Evolutionary conservation across 2,888 invertebrate species (phyloP), one percentile per base, ranked within the genome.

Genomic region (Clostera curtula): DNA sequence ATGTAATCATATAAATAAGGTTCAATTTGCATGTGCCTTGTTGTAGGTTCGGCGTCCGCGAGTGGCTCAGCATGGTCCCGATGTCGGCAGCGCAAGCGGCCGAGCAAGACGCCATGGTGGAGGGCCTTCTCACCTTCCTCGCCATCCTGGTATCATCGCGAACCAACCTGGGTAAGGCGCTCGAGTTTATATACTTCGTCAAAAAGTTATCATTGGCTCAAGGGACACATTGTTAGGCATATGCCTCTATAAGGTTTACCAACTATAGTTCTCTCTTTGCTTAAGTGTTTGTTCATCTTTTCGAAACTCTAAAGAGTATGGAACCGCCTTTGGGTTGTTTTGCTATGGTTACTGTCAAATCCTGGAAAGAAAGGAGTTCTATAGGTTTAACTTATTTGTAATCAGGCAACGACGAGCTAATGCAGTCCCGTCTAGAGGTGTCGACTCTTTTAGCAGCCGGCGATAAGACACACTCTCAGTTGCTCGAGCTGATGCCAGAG

Each of bases 401-500:
- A 13, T 0, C 70, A 73, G 88, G 88, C 32, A 88, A 88, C 52
- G 88, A 88, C 51, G 88, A 88, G 56, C 72, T 87, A 34, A 87
- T 87, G 0, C 88, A 88, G 56, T 92, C 93, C 12, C 88, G 94
- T 17, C 83, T 96, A 40, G 98, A 98, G 84, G 96, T 98, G 87
- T 93, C 96, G 35, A 95, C 97, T 1, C 80, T 97, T 25, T 82
- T 98, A 24, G 96, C 97, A 46, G 96, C 97, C 67, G 92, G 93
- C 16, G 97, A 98, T 74, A 95, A 96, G 72, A 97, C 97, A 0
- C 97, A 98, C 82, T 96, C 96, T 43, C 97, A 97, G 65, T 85
- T 98, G 23, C 90, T 96, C 73, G 98, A 98, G 71, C 84, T 95
- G 31, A 95, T 98, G 93, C 98, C 98, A 0, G 98, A 98, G 77